Evolutionary conservation across 2,888 invertebrate genomes (phyloP), one percentile per base, ranked within the genome.

Genomic region (Exephanes ischioxanthus): DNA sequence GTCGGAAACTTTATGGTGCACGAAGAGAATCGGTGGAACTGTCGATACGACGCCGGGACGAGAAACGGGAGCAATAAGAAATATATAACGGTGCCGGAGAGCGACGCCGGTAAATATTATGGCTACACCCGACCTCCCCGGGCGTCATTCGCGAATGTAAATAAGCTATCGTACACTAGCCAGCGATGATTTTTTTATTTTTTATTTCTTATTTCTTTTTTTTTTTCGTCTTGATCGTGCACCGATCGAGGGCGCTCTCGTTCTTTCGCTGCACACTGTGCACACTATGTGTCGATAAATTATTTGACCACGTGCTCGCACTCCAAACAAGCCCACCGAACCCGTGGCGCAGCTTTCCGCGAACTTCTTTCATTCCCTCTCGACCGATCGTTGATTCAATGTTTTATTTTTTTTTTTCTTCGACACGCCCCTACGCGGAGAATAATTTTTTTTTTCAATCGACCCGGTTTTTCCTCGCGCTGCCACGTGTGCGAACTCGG

Each of bases 21-120:
- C 41, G 22, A 41, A 41, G 26, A 63, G 30, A 61, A 63, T 63
- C 51, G 26, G 16, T 53, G 67, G 68, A 55, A 6, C 37, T 55
- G 19, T 70, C 5, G 41, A 55, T 19, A 55, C 45, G 61, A 70
- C 30, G 26, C 55, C 14, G 26, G 26, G 3, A 6, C 48, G 48
- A 66, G 22, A 58, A 58, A 58, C 26, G 73, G 53, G 55, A 72
- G 51, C 77, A 7, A 63, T 53, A 77, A 67, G 63, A 66, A 58
- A 80, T 77, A 80, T 77, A 85, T 63, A 63, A 51, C 53, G 37
- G 61, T 37, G 63, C 55, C 45, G 45, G 48, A 33, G 16, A 30
- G 61, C 58, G 41, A n/a, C 30, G n/a, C 30, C 53, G 72, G 66
- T 83, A 85, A 86, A 87, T 86, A 86, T 87, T 87, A 86, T 87